Conservation (phyloP, 2,888 invertebrate genomes). For the Agrypnus murinus region DNA sequence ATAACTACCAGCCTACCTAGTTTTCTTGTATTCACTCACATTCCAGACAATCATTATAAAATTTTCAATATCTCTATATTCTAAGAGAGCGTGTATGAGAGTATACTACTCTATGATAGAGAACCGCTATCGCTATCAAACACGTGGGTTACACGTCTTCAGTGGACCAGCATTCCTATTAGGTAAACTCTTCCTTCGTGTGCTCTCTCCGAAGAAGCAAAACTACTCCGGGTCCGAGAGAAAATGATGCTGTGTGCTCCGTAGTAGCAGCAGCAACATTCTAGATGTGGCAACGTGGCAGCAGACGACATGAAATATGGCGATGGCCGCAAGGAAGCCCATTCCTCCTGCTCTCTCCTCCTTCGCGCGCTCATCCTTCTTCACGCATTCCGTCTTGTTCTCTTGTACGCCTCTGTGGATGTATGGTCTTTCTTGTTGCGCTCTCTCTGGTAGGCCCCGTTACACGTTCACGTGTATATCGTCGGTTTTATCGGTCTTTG, state of each 20-base stretch:
- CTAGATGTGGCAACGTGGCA: conserved; percentile 64
- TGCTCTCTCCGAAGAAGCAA: not conserved
- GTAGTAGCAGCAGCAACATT: conserved; percentile 55
- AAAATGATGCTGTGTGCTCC: conserved; percentile 33
- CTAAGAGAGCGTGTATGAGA: conserved; percentile 30
- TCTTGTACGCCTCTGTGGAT: conserved; percentile 34
- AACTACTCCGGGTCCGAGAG: conserved; percentile 36
- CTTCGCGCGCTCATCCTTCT: conserved; percentile 51
- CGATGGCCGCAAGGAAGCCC: conserved; percentile 69
- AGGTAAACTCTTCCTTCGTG: conserved; percentile 41
- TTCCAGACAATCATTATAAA: conserved; percentile 39
- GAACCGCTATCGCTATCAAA: conserved; percentile 47
- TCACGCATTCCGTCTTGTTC: conserved; percentile 49
- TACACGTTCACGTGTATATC: conserved; percentile 39
- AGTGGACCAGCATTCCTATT: conserved; percentile 43
- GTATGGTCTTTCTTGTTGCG: conserved; percentile 24
- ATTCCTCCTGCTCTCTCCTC: conserved; percentile 64
- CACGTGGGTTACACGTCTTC: conserved; percentile 50
- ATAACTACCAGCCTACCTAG: conserved; percentile 30
- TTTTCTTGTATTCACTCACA: conserved; percentile 31
- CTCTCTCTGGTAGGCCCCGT: conserved; percentile 32
- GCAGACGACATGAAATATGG: conserved; percentile 69
- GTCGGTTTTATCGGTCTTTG: conserved; percentile 45
- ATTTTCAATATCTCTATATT: conserved; percentile 36
- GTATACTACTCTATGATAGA: conserved; percentile 37